Percentiles rank a stretch among this genome's conserved stretches.
Evolutionary conservation across 2,113 vertebrate genomes (phyloP).

Genomic region (Neotoma lepida): DNA sequence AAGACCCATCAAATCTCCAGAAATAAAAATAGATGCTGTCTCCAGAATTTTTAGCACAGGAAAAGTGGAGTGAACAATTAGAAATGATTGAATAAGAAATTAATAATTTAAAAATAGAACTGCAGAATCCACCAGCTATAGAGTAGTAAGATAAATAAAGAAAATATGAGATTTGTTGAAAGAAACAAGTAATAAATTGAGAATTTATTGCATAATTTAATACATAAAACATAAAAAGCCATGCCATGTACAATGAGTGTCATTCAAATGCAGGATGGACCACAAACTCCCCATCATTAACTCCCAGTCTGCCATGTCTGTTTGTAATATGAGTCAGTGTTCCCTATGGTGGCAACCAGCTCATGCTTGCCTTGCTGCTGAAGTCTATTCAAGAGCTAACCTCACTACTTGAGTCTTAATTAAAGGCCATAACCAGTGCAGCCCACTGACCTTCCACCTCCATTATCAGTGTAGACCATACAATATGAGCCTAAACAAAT

Average conservation of each 20-base stretch:
- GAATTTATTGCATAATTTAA: background rate
- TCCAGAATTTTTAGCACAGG: background rate
- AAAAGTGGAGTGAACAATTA: background rate
- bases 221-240: background rate
- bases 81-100: constrained; percentile 3
- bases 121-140: background rate
- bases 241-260: background rate
- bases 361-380: background rate
- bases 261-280: background rate
- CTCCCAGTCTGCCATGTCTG: background rate
- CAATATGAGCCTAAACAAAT: background rate
- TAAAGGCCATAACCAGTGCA: background rate
- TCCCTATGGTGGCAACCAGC: background rate
- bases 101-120: background rate
- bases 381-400: background rate
- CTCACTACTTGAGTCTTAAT: background rate
- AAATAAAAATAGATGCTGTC: background rate
- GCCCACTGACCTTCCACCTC: background rate
- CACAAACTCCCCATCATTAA: background rate
- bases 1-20: background rate
- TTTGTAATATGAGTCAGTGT: background rate
- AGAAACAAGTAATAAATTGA: background rate
- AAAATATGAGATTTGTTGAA: background rate
- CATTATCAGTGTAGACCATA: background rate
- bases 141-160: background rate